phyloP scores from a whole-genome alignment of 2,797 vertebrate genomes.

The Agapornis canus region DNA sequence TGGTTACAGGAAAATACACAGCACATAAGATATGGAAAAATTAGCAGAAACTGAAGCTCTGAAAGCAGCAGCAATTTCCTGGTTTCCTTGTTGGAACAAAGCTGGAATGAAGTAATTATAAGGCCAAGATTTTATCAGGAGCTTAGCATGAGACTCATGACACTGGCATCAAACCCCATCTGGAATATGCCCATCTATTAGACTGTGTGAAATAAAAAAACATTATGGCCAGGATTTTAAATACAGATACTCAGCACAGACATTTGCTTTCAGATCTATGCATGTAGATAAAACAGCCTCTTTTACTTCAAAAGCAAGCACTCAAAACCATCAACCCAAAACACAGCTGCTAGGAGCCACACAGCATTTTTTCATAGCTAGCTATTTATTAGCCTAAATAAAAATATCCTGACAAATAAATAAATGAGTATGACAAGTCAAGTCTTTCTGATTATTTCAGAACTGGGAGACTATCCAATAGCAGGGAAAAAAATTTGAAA shows the following conservation, averaged over 20 bases:
- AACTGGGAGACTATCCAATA: background rate
- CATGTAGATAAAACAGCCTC: background rate
- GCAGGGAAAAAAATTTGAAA: background rate
- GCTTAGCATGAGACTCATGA: background rate
- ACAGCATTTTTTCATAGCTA: background rate
- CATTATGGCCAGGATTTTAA: background rate
- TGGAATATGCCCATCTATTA: background rate
- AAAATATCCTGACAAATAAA: slow-evolving; percentile 27
- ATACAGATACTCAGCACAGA: background rate
- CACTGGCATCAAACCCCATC: background rate
- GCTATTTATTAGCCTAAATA: slow-evolving; percentile 32
- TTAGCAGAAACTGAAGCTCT: background rate
- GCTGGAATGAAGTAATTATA: background rate
- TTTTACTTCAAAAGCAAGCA: background rate
- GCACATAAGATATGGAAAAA: background rate
- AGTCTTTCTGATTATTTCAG: background rate
- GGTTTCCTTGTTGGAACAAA: background rate
- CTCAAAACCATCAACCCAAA: background rate
- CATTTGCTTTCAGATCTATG: background rate
- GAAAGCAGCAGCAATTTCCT: background rate
- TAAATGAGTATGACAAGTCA: background rate
- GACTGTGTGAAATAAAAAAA: background rate
- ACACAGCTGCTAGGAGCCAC: background rate
- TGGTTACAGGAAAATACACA: background rate
- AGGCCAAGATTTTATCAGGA: background rate